Base-by-base conservation (phyloP, 2,113 vertebrate species). In the Chrysemys picta region DNA sequence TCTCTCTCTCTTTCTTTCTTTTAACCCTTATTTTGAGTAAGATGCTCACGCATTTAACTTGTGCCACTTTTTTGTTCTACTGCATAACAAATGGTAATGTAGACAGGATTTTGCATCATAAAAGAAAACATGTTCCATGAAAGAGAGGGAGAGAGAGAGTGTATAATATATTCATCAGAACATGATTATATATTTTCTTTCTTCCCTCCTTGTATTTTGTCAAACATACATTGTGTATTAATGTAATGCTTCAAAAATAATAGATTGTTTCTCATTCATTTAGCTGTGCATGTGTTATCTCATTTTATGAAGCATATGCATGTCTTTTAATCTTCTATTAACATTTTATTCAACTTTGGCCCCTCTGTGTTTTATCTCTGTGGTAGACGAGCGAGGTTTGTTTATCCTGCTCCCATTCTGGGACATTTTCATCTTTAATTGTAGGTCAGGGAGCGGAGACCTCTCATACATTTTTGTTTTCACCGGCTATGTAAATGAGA, bases 381-480 rank as follows among this genome's bases (percentile, higher is more conserved):
- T n/a, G 7, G 88, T 86, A 93, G 89, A 56, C 6, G 1, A 95
- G 95, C 82, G 94, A 92, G 87, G 29, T 79, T 97, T 84, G 83
- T 91, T 93, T 95, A 88, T 94, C 53, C 72, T 29, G 80, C 83
- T 94, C 93, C 91, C 47, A 1, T 91, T 88, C 90, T 42, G 42
- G 89, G 91, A 27, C 52, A 14, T 91, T 94, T 96, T 94, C 93
- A 96, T 93, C 95, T 96, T 96, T 95, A 93, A 97, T 96, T 93
- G 89, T 89, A 69, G 96, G 92, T 93, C 90, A 93, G 10, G 14
- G 94, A 92, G 80, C 82, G 24, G 91, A 72, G 93, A 88, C 90
- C 94, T 97, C 87, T 76, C 57, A 0, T 42, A 80, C 80, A 72
- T 80, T 92, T 45, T 9, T 88, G 91, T 95, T 95, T 96, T 97